phyloP scores from a whole-genome alignment of 1,140 invertebrate species.

The Musca domestica region DNA sequence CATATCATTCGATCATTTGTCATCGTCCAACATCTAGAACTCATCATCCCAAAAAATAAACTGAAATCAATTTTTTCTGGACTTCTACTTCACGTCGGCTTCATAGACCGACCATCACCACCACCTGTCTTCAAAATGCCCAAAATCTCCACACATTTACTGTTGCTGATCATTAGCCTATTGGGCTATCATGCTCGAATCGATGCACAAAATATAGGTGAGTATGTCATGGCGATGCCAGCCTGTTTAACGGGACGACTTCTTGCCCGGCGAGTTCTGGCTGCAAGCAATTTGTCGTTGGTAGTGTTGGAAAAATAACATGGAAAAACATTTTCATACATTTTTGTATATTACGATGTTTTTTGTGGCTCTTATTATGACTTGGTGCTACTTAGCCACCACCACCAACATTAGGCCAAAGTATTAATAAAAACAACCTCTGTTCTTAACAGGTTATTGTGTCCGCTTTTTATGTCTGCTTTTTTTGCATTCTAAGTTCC shows the following conservation, averaged over 20 bases:
- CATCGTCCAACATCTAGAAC: too few relatives aligned
- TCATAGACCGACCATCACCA: not conserved
- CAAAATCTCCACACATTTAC: slow-evolving; percentile 22
- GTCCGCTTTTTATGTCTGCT: not conserved
- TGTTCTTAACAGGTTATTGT: slow-evolving; percentile 5
- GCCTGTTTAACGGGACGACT: slow-evolving; percentile 5
- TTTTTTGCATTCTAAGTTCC: slow-evolving; percentile 11
- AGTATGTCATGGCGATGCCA: slow-evolving; percentile 9
- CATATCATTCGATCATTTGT: too few relatives aligned
- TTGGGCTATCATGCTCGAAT: slow-evolving; percentile 29
- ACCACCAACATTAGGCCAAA: too few relatives aligned
- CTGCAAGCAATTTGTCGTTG: too few relatives aligned
- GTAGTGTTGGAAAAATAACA: not conserved
- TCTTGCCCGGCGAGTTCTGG: too few relatives aligned
- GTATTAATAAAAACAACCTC: not conserved
- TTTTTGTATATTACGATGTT: not conserved
- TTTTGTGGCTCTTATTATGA: not conserved
- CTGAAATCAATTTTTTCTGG: not conserved
- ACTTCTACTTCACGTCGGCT: not conserved
- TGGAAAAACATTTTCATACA: not conserved
- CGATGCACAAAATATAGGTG: slow-evolving; percentile 31
- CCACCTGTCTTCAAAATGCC: slow-evolving; percentile 21
- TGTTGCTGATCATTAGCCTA: slow-evolving; percentile 27
- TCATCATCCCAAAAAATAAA: not conserved
- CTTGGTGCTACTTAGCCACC: not conserved